phyloP scores from a whole-genome alignment of 2,797 vertebrate genomes.

The Mus spretus region DNA sequence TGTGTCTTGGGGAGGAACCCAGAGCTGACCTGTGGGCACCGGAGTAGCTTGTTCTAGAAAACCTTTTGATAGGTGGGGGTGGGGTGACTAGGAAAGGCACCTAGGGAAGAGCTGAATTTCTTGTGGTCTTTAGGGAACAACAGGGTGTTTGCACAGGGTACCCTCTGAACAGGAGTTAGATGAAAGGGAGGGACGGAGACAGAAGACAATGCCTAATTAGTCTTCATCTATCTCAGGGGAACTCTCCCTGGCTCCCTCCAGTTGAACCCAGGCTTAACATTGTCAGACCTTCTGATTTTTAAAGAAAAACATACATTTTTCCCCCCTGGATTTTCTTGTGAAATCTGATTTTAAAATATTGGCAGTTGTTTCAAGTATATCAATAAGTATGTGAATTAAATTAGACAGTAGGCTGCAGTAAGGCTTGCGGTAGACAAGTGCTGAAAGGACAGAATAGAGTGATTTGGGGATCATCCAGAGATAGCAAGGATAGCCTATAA shows the following conservation, averaged over 20 bases:
- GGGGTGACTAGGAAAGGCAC: neutral
- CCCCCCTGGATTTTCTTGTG: neutral
- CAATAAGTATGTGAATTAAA: neutral
- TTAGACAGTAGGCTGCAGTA: neutral
- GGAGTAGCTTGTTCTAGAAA: neutral
- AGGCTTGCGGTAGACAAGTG: neutral
- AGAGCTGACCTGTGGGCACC: neutral
- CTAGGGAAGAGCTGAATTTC: neutral
- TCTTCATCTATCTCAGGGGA: neutral
- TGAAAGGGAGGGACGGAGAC: neutral
- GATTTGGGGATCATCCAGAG: neutral
- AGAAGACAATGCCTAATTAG: neutral
- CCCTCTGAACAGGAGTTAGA: neutral
- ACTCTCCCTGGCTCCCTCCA: neutral
- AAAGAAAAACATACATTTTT: neutral
- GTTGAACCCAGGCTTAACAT: neutral
- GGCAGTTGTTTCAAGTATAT: neutral
- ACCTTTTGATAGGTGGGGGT: neutral
- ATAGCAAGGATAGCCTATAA: fast-evolving
- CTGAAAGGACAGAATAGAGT: fast-evolving
- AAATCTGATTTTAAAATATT: slow-evolving; percentile 27
- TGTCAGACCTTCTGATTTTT: neutral
- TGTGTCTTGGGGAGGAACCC: fast-evolving
- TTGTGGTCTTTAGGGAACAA: neutral
- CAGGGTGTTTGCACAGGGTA: neutral